Base-by-base conservation (phyloP, 64 coral and sea anemone species). In the Platygyra sinensis region DNA sequence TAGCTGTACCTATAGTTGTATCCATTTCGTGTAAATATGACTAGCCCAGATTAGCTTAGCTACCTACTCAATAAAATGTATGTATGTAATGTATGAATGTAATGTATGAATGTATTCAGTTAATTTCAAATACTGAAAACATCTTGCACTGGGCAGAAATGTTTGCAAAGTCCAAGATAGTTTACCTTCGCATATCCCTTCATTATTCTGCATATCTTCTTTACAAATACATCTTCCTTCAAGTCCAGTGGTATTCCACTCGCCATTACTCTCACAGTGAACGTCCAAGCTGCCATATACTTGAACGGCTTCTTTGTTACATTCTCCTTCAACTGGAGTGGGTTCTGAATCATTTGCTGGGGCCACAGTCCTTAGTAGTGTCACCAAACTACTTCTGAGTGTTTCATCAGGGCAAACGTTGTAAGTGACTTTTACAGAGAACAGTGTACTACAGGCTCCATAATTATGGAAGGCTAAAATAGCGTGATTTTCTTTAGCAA, bases 161-260 rank as follows among this genome's bases (percentile, higher is more conserved):
- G 0, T 7, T 16, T 8, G 6, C 0, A 8, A 5, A 16, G 15
- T 46, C 42, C 3, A 4, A 46, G 3, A 8, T 46, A 54, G 0
- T 11, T 54, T 54, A 83, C 80, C 80, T 49, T 64, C 19, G 16
- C 80, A 83, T 50, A 3, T 46, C 38, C 80, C 60, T 9, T 10
- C 20, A 42, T 2, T 18, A 31, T 83, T 67, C 12, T 83, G 30
- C 80, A 83, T 42, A 30, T 63, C 20, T 25, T 83, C 60, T 6
- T 67, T 83, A 24, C 80, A 83, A 20, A 83, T 13, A 15, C 80
- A 83, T n/a, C 31, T 39, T 12, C 32, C 61, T 83, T 46, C 60
- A 39, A 83, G 32, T n/a, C 18, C 31, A 39, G 1, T 83, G 31
- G 2, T 67, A 36, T 83, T 67, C 80, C 80, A 83, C 1, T 65